Base-by-base conservation (phyloP, 1,140 invertebrate genomes). In the Papilio helenus region DNA sequence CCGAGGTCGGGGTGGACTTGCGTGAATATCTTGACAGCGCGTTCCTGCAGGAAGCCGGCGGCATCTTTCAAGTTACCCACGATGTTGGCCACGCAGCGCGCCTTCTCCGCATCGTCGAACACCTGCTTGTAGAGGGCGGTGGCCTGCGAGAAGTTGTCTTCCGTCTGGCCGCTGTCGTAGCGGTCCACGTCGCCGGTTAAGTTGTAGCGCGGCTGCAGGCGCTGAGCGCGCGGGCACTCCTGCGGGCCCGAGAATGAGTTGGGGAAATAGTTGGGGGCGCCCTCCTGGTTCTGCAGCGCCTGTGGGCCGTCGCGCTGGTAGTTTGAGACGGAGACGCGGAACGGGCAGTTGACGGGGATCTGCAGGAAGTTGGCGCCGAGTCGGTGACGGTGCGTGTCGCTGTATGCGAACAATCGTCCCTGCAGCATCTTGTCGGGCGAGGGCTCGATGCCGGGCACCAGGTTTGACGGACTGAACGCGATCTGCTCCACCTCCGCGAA, bases 341-440 rank as follows among this genome's bases (percentile, higher is more conserved):
- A 98, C 0, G 99, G 98, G 87, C 98, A 98, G 92, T 99, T 99
- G n/a, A 99, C 98, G 8, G 99, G 98, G 58, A 99, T 95, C 91
- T 99, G 98, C 65, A 97, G 95, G 94, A 97, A 99, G 92, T 99
- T 99, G 0, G 98, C 96, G 55, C 99, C 99, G 58, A 99, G 95
- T 29, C 99, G 97, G 94, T 99, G 97, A 80, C 98, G 96, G 87
- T 99, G 99, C 5, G 99, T 99, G 94, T 99, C 99, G 7, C 96
- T 96, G 93, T 99, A 99, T 14, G 98, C 96, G 91, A 99, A 99
- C 8, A 99, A 95, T 83, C 99, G 97, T 55, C 98, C 99, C 94
- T 98, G 98, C 81, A 99, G 95, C 97, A 99, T 98, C 95, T 99
- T 99, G 88, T 99, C 99, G 0, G 98, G 98, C 39, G 97, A 98